A percentile compares a stretch with the other conserved stretches of the same genome.
These are phyloP conservation scores for Drosophila diplacantha DNA, from an alignment of 2,888 invertebrate genomes.

Conservation along the genomic window DNA sequence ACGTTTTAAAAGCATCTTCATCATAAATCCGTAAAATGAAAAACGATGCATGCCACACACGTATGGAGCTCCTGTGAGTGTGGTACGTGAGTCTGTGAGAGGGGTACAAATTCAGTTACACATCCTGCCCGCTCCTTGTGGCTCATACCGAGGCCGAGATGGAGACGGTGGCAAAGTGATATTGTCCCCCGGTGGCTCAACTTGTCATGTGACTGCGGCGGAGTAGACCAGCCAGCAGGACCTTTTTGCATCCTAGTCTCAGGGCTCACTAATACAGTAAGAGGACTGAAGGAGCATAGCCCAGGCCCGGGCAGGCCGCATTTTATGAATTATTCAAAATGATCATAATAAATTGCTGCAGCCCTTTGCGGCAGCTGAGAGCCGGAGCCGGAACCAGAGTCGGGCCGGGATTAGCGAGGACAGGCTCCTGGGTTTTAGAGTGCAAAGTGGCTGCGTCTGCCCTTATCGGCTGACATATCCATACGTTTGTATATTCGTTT, in stretches of 20 bases:
- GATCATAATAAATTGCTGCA: constrained; percentile 60
- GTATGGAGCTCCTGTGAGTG: constrained; percentile 5
- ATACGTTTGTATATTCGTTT: neutral
- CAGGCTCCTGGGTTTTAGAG: neutral
- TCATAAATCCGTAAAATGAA: constrained; percentile 59
- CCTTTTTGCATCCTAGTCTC: constrained; percentile 37
- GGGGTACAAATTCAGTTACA: constrained; percentile 41
- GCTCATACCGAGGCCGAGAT: constrained; percentile 8
- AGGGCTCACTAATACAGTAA: constrained; percentile 33
- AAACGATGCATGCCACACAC: constrained; percentile 43
- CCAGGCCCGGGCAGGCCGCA: constrained; percentile 21
- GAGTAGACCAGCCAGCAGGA: constrained; percentile 9
- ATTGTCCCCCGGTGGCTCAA: constrained; percentile 68
- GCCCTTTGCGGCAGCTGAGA: constrained; percentile 37
- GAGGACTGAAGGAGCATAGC: constrained; percentile 8
- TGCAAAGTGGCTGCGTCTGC: constrained; percentile 25
- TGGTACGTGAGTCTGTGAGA: neutral
- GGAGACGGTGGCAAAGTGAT: constrained; percentile 53
- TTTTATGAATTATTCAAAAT: constrained; percentile 52
- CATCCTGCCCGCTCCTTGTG: constrained; percentile 28
- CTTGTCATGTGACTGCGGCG: constrained; percentile 58
- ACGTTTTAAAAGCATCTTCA: constrained; percentile 63
- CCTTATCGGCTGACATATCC: constrained; percentile 18
- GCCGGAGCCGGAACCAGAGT: neutral
- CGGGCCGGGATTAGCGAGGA: constrained; percentile 4